Evolutionary conservation across 2,888 invertebrate genomes (phyloP).

Genomic region (Leptodirus hochenwartii): DNA sequence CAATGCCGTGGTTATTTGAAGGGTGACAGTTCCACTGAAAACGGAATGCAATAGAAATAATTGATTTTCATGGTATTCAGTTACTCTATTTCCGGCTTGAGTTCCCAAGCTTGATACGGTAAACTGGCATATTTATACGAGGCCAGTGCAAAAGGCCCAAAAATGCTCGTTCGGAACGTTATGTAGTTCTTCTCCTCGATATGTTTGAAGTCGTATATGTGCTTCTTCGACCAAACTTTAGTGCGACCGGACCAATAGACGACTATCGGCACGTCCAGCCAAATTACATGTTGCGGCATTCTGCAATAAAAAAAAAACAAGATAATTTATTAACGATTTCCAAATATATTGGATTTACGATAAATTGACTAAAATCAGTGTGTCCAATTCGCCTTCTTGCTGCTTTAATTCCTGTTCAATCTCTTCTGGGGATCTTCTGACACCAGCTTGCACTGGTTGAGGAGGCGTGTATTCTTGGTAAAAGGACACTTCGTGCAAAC

Average conservation of each 20-base stretch:
- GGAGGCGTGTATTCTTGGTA: constrained; percentile 50
- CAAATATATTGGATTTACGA: constrained; percentile 32
- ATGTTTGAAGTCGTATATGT: constrained; percentile 37
- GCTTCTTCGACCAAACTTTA: constrained; percentile 20
- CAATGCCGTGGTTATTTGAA: constrained; percentile 36
- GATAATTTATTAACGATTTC: background rate
- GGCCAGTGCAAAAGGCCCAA: constrained; percentile 53
- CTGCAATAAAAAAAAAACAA: constrained; percentile 7
- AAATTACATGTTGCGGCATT: constrained; percentile 22
- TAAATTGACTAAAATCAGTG: constrained; percentile 48
- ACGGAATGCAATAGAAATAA: constrained; percentile 1
- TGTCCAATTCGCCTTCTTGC: constrained; percentile 54
- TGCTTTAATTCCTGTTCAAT: constrained; percentile 61
- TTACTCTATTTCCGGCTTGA: constrained; percentile 48
- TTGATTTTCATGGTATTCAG: constrained; percentile 8
- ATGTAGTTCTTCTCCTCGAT: constrained; percentile 69
- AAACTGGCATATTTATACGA: constrained; percentile 57
- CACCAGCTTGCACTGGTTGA: constrained; percentile 46
- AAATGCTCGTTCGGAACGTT: constrained; percentile 54
- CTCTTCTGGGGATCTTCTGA: constrained; percentile 56
- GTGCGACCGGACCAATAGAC: constrained; percentile 21
- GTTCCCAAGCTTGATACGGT: constrained; percentile 71
- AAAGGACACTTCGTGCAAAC: constrained; percentile 39
- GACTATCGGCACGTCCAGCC: constrained; percentile 23
- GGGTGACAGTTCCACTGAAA: constrained; percentile 31